Base-by-base conservation (phyloP, 2,888 invertebrate species). In the Parthenolecanium corni region DNA sequence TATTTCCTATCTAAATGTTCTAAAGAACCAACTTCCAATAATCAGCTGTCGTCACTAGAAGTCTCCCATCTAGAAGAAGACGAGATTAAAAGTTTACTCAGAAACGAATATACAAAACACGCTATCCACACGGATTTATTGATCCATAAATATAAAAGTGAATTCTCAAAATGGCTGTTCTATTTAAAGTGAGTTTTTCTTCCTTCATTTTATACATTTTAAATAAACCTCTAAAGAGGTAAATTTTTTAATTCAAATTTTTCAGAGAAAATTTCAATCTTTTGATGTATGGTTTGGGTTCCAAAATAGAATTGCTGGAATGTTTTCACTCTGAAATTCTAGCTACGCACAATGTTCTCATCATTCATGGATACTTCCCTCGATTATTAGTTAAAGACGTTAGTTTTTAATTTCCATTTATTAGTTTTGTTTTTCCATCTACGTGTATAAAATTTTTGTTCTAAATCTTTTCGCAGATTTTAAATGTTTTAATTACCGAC, bases 291-390 rank as follows among this genome's bases (percentile, higher is more conserved):
- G 96, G 96, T 0, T 76, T 93, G 54, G 96, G 96, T 0, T 95
- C 95, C 0, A 96, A 96, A 73, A 78, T 84, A 44, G 76, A 78
- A 25, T 75, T 96, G 21, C 73, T 96, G 36, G 82, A 86, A 66
- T 76, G 82, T 65, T 94, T 95, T 73, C 84, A 86, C 70, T 75
- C 74, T 18, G 76, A 81, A 66, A 73, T 79, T 23, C 72, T 85
- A 14, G 69, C 73, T 1, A 74, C 83, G 31, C 77, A 80, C 69
- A 83, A 86, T 0, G 86, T 88, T 62, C 73, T 95, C 52, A 85
- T 91, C 21, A 76, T 95, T 1, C 92, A 95, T 74, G 95, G 95
- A 1, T 94, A 88, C 74, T 93, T 93, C 71, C 94, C 94, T 1
- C 89, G 89, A 75, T 76, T 94, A 53, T 86, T 89, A 0, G 75